Base-by-base conservation (phyloP, 37 sponge, comb jelly and placozoan species). In the Bolinopsis microptera region DNA sequence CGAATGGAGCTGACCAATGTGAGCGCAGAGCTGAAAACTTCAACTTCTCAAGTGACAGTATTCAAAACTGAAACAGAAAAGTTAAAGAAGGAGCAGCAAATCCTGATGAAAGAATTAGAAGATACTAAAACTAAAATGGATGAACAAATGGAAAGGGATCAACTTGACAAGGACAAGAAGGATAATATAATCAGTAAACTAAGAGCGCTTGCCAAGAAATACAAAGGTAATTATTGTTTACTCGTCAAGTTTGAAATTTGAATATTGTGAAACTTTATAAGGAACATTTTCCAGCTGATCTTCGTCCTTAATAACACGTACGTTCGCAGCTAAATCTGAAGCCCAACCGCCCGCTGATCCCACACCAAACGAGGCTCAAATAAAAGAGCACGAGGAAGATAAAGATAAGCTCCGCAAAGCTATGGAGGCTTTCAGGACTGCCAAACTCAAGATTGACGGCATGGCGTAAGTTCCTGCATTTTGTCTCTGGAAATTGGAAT, bases 1-100 rank as follows among this genome's bases (percentile, higher is more conserved):
- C 41, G 61, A 2, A 86, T 86, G 61, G 90, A 86, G 61, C 61
- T 86, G 40, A 86, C 25, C 27, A 86, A 41, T 40, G 90, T 86
- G 26, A 39, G 61, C 22, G 90, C 61, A 23, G 90, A 86, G 30
- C 61, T 86, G 61, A 86, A 86, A 48, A 86, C 90, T 0, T 23
- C 90, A 3, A 26, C 32, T 21, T n/a, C 61, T 2, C 90, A 86
- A 27, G 30, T 86, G 26, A 13, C 36, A 3, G 38, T 22, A 1
- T 22, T 22, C 23, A 80, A 32, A 27, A 31, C 83, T 34, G 83
- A 80, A 23, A 22, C 35, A 8, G 90, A 86, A 48, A 86, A 41
- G 2, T n/a, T 39, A n/a, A 86, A 27, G 31, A 86, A 38, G 90
- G 40, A 22, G 61, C 2, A 41, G 3, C 9, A 35, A 2, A 25